Conservation (phyloP, 2,888 invertebrate genomes). For the Ennomos erosarius region DNA sequence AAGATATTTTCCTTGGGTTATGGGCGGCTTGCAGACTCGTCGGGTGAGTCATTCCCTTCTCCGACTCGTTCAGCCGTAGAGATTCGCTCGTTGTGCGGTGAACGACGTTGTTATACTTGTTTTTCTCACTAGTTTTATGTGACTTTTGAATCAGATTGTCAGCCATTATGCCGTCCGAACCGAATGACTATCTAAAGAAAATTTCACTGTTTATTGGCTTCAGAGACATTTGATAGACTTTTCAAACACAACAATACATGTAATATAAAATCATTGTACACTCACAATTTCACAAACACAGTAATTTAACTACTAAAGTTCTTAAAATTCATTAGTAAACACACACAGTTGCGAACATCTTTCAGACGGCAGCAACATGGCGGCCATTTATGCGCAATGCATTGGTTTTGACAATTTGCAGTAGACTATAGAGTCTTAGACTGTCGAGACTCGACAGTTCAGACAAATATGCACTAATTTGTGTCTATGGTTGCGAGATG, state of each 20-base stretch:
- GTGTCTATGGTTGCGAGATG: conserved; percentile 61
- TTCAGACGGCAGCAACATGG: conserved; percentile 86
- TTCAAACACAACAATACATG: conserved; percentile 76
- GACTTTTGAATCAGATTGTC: conserved; percentile 87
- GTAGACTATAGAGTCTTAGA: conserved; percentile 81
- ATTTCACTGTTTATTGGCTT: conserved; percentile 84
- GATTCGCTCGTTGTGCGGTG: conserved; percentile 90
- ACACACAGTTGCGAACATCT: conserved; percentile 85
- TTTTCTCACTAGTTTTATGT: conserved; percentile 87
- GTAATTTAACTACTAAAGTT: conserved; percentile 79
- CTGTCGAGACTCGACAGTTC: too few species aligned
- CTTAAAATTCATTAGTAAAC: conserved; percentile 85
- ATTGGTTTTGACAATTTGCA: conserved; percentile 84
- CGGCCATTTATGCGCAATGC: conserved; percentile 86
- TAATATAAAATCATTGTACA: conserved; percentile 83
- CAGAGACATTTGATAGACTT: conserved; percentile 84
- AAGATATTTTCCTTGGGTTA: conserved; percentile 92
- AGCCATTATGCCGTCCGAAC: conserved; percentile 87
- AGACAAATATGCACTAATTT: conserved; percentile 53
- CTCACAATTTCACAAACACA: conserved; percentile 85
- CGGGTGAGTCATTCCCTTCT: conserved; percentile 85
- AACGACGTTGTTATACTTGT: conserved; percentile 86
- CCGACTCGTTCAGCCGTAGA: conserved; percentile 87
- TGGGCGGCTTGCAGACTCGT: conserved; percentile 84
- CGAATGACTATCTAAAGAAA: conserved; percentile 86